Percentiles rank a stretch among this genome's conserved stretches.
phyloP scores from a whole-genome alignment of 2,113 vertebrate genomes.

The Eublepharis macularius region DNA sequence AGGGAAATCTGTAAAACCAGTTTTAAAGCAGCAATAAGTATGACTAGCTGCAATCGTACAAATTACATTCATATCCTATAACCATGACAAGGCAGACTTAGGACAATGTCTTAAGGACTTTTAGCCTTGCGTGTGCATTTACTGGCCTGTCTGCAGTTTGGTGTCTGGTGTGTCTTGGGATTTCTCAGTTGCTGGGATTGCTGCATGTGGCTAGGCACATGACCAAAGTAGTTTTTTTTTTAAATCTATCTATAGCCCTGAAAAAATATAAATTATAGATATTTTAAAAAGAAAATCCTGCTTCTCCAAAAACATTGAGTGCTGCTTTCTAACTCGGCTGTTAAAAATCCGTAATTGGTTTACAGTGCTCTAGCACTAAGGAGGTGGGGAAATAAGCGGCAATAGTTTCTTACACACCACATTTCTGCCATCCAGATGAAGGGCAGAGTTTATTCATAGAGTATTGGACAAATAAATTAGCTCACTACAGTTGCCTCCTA shows the following conservation, averaged over 20 bases:
- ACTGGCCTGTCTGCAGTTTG: background rate
- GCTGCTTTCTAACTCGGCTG: background rate
- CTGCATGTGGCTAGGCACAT: background rate
- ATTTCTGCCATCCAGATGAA: background rate
- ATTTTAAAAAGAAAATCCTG: background rate
- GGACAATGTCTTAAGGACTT: background rate
- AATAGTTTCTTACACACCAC: background rate
- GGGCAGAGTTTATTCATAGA: background rate
- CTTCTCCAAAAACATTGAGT: background rate
- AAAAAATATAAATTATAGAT: background rate
- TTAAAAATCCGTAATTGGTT: background rate
- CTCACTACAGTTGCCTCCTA: background rate
- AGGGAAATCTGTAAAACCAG: background rate
- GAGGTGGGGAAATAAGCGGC: background rate
- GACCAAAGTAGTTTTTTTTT: background rate
- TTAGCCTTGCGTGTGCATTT: background rate
- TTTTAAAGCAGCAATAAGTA: background rate
- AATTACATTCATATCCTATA: background rate
- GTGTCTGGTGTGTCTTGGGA: background rate
- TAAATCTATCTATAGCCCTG: background rate
- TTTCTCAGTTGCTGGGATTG: background rate
- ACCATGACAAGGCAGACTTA: background rate
- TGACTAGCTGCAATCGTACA: background rate
- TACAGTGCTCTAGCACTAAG: background rate
- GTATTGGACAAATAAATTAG: background rate